phyloP scores from a whole-genome alignment of 2,888 invertebrate genomes.

The Campoplex capitator region DNA sequence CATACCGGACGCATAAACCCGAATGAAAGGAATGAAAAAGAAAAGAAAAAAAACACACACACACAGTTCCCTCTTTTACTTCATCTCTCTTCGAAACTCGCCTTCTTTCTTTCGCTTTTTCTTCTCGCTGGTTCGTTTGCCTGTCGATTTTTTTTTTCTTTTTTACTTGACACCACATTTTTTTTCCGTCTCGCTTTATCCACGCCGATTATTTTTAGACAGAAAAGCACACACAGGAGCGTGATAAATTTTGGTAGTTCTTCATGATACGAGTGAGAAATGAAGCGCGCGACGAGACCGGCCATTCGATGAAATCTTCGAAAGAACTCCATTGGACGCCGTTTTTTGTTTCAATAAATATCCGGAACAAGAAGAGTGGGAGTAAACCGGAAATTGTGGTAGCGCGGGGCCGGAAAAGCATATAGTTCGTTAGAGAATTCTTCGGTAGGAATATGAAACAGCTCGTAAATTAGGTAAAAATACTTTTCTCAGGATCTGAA shows the following conservation, averaged over 20 bases:
- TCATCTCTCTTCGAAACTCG: not conserved
- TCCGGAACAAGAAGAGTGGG: not conserved
- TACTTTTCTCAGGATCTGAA: not conserved
- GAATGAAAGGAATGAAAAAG: constrained; percentile 16
- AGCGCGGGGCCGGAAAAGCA: not conserved
- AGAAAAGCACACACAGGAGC: not conserved
- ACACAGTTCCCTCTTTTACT: not conserved
- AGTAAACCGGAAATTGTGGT: not conserved
- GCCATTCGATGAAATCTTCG: not conserved
- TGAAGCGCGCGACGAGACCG: not conserved
- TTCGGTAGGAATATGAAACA: constrained; percentile 5
- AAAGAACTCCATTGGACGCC: not conserved
- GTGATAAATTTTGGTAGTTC: not conserved
- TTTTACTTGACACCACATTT: not conserved
- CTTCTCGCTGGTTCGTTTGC: constrained; percentile 2
- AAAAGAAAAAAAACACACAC: not conserved
- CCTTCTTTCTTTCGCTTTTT: not conserved
- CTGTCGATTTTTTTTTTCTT: constrained; percentile 5
- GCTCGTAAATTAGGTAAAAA: not conserved
- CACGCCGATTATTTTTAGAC: constrained; percentile 25
- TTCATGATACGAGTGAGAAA: not conserved
- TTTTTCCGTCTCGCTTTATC: not conserved
- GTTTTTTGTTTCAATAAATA: not conserved
- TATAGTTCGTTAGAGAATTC: not conserved
- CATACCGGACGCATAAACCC: constrained; percentile 20